Percentiles rank a stretch among this genome's conserved stretches.
phyloP scores from a whole-genome alignment of 2,888 invertebrate genomes.

The Bellardia bayeri region DNA sequence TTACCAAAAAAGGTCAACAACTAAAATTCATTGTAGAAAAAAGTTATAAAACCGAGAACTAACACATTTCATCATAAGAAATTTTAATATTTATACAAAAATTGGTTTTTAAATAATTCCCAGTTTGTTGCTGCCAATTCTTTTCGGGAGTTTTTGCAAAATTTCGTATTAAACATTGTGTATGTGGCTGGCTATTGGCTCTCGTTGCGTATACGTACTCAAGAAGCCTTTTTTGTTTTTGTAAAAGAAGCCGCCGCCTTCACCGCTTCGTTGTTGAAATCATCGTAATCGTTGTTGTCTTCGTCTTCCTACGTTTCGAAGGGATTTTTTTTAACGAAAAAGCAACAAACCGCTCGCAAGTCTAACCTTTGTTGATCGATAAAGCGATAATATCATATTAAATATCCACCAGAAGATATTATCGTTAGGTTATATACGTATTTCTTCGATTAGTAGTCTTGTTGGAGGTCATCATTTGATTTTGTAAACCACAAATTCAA shows the following conservation, averaged over 20 bases:
- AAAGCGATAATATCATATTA: neutral
- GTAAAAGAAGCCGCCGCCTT: conserved; percentile 58
- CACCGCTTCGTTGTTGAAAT: conserved; percentile 25
- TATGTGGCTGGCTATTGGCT: conserved; percentile 56
- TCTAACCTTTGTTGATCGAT: conserved; percentile 32
- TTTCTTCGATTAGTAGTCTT: neutral
- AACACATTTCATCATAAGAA: neutral
- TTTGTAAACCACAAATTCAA: neutral
- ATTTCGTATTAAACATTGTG: conserved; percentile 44
- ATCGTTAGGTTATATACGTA: neutral
- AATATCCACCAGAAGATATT: neutral
- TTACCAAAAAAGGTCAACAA: conserved; percentile 52
- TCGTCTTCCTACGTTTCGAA: conserved; percentile 12
- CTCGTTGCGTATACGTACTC: conserved; percentile 69
- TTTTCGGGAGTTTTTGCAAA: conserved; percentile 43
- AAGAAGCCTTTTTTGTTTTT: conserved; percentile 60
- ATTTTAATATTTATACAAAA: neutral
- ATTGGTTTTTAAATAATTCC: neutral
- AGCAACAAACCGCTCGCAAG: neutral
- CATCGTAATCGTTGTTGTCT: conserved; percentile 7
- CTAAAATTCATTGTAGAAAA: neutral
- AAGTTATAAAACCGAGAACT: neutral
- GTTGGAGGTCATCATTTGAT: neutral
- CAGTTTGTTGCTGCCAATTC: neutral
- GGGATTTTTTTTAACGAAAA: conserved; percentile 27